Base-by-base conservation (phyloP, 2,888 invertebrate genomes). In the Adelognathus sp. region DNA sequence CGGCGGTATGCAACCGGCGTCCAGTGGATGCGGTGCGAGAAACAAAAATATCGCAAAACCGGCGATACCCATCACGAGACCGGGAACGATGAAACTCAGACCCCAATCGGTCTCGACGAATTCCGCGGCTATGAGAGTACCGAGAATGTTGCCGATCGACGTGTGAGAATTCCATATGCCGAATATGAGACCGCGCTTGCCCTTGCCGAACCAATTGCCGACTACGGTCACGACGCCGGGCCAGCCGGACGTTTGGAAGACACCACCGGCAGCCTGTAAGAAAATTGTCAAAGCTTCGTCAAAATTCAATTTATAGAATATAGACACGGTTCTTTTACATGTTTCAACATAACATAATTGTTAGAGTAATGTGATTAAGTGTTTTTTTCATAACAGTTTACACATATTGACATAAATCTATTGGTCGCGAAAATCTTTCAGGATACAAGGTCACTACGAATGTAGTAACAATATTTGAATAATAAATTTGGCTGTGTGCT, bases 131-230 rank as follows among this genome's bases (percentile, higher is more conserved):
- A 99, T 96, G n/a, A 98, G 89, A 0, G 97, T 95, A 88, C 98
- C 98, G 73, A 98, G 90, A 87, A 99, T 98, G 90, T 99, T 99
- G 39, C 99, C 99, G 7, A 99, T 94, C 0, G 98, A 98, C 0
- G 98, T 98, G 86, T 99, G 98, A 0, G 98, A 98, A 92, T 99
- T 99, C 99, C 99, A 99, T 4, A 98, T 93, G 9, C 99, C 99
- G 92, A 98, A 98, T 79, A 99, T 97, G 24, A 99, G 93, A 0
- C 97, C 98, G 81, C 96, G 94, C 91, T 97, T 98, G 39, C 95
- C 94, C 92, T 96, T 97, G 0, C 98, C 98, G 92, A 97, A 98
- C 99, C 99, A 99, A 88, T 98, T 97, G n/a, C 98, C 97, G 60
- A 99, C 95, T 1, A 97, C 95, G 0, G 95, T 93, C 0, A 99